Percentiles rank a stretch among this genome's conserved stretches.
Conservation (phyloP, 2,888 invertebrate genomes). For the Tenthredo mesomela region DNA sequence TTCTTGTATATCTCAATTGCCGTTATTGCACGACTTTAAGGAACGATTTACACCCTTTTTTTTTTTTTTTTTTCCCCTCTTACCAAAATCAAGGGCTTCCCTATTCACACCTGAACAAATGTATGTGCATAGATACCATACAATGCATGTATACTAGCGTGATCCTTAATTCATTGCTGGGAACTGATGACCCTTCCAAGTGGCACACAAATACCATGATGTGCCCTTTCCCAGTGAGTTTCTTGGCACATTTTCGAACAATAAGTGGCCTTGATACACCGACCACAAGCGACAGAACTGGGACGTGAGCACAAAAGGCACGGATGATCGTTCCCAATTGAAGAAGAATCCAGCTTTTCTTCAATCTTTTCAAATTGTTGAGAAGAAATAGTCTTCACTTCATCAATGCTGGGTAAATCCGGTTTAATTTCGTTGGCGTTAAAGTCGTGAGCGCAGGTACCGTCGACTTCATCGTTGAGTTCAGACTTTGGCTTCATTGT, state of each 20-base stretch:
- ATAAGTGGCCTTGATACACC: constrained; percentile 63
- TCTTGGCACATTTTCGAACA: constrained; percentile 62
- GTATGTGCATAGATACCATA: background rate
- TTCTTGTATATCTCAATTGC: background rate
- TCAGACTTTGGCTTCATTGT: background rate
- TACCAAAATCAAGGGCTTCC: background rate
- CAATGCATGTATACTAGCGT: background rate
- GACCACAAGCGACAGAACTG: constrained; percentile 61
- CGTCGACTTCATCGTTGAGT: background rate
- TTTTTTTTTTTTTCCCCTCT: background rate
- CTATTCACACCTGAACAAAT: too few species aligned
- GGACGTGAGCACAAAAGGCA: background rate
- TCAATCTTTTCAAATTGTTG: constrained; percentile 25
- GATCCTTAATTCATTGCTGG: background rate
- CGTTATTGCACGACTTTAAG: background rate
- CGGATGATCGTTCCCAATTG: background rate
- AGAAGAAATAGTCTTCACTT: constrained; percentile 9
- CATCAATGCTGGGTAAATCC: constrained; percentile 10
- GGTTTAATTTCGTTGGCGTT: background rate
- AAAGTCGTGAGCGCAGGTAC: background rate
- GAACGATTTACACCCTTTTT: background rate
- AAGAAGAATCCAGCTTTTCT: background rate
- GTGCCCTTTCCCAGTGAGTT: constrained; percentile 61
- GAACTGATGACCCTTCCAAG: background rate
- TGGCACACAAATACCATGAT: constrained; percentile 61